These are phyloP conservation scores for Deilephila elpenor DNA, from an alignment of 2,888 invertebrate genomes.

Conservation along the genomic window DNA sequence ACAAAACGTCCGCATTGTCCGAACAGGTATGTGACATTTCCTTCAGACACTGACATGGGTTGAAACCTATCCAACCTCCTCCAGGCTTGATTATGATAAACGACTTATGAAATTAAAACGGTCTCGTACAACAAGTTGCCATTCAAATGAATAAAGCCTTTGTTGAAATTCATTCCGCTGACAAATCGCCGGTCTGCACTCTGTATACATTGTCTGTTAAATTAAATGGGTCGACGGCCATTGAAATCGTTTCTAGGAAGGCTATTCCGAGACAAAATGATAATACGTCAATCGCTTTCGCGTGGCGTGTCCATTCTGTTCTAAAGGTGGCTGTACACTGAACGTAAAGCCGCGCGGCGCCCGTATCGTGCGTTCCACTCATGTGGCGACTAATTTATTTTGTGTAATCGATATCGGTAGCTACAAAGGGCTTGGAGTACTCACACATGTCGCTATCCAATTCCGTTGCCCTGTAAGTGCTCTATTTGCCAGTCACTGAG, in stretches of 20 bases:
- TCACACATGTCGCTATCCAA: conserved; percentile 18
- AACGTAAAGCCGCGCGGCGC: neutral
- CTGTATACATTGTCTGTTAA: conserved; percentile 77
- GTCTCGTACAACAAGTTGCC: conserved; percentile 81
- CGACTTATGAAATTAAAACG: conserved; percentile 85
- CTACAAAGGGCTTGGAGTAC: conserved; percentile 18
- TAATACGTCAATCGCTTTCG: conserved; percentile 74
- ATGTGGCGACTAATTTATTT: conserved; percentile 17
- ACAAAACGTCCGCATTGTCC: conserved; percentile 70
- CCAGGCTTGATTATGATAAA: conserved; percentile 82
- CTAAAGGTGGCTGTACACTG: conserved; percentile 37
- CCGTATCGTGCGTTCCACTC: conserved; percentile 18
- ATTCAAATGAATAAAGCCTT: conserved; percentile 81
- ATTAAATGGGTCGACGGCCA: conserved; percentile 75
- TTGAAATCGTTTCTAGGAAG: conserved; percentile 76
- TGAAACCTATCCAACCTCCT: conserved; percentile 51
- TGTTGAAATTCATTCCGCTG: conserved; percentile 82
- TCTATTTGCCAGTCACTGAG: neutral
- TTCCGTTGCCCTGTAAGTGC: conserved; percentile 13
- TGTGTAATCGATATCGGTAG: conserved; percentile 24
- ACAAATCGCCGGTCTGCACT: conserved; percentile 80
- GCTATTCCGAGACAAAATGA: conserved; percentile 74
- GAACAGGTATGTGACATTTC: conserved; percentile 78
- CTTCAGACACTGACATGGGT: conserved; percentile 83
- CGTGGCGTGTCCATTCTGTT: conserved; percentile 67